Evolutionary conservation across 2,888 invertebrate genomes (phyloP), one percentile per base, ranked within the genome.

Genomic region (Eutolmus rufibarbis): DNA sequence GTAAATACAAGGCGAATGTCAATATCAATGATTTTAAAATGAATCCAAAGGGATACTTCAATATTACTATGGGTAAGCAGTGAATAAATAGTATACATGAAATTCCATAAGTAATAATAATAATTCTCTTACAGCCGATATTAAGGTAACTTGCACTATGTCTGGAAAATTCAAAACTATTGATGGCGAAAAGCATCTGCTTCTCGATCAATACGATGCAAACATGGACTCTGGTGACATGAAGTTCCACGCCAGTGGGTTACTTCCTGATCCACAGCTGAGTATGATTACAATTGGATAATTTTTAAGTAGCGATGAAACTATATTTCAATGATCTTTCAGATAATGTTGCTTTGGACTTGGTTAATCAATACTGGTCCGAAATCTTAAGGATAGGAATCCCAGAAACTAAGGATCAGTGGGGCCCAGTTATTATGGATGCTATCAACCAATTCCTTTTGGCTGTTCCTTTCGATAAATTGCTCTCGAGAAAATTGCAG

Each of bases 221-320:
- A 93, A 94, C 51, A 95, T 96, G 5, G 95, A 95, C 90, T 93
- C 96, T 19, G 94, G 94, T 23, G 93, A 93, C 88, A 94, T 96
- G 94, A 94, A 93, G 88, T 92, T 95, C 34, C 93, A 93, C 90
- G 93, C 95, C 84, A 93, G 93, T 43, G 95, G 95, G 88, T 90
- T 95, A 9, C 94, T 95, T 90, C 93, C 94, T 87, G 94, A 95
- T 90, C 95, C 95, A 1, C 94, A 94, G 66, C 91, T 96, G 87
- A 95, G 96, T 96, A 92, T 94, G 95, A 94, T 87, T 43, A 43
- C 74, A 66, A 34, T n/a, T 77, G 14, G 51, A 46, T 74, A 23
- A 74, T 14, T 77, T n/a, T 43, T 14, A n/a, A 31, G 34, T 28
- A 3, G 43, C 12, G 56, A 34, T 37, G 34, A 51, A 14, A 56